Conservation (phyloP, 2,888 invertebrate species). For the Notodonta ziczac region DNA sequence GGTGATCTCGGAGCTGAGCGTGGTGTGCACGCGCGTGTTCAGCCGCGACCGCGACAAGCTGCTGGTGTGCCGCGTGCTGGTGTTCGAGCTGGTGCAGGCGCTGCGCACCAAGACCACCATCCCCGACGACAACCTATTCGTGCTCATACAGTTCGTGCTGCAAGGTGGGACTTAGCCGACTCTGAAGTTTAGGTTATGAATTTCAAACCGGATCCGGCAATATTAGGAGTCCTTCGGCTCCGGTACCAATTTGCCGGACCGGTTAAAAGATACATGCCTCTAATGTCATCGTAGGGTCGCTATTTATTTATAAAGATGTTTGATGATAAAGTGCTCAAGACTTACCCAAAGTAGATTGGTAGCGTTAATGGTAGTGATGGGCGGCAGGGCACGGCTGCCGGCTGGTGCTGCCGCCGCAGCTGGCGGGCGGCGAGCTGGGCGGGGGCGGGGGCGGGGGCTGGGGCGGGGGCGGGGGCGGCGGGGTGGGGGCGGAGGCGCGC, state of each 20-base stretch:
- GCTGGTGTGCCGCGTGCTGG: conserved; percentile 94
- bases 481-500: conserved; percentile 59
- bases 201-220: too few species aligned
- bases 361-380: neutral
- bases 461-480: conserved; percentile 42
- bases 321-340: too few species aligned
- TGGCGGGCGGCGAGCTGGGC: conserved; percentile 52
- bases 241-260: too few species aligned
- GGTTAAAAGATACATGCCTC: too few species aligned
- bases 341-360: too few species aligned
- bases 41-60: conserved; percentile 97
- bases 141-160: conserved; percentile 93
- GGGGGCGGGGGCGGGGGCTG: conserved; percentile 45
- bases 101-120: conserved; percentile 97
- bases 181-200: too few species aligned
- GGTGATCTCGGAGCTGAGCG: conserved; percentile 93
- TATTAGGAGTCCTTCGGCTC: too few species aligned
- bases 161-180: conserved; percentile 85
- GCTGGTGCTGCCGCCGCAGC: conserved; percentile 89
- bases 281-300: too few species aligned
- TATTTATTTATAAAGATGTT: too few species aligned
- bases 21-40: conserved; percentile 95
- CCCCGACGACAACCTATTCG: conserved; percentile 96
- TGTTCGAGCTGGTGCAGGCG: conserved; percentile 97
- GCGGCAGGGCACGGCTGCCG: conserved; percentile 68